These are phyloP conservation scores for Apocrypta bakeri DNA, from an alignment of 1,140 invertebrate species.

Conservation along the genomic window DNA sequence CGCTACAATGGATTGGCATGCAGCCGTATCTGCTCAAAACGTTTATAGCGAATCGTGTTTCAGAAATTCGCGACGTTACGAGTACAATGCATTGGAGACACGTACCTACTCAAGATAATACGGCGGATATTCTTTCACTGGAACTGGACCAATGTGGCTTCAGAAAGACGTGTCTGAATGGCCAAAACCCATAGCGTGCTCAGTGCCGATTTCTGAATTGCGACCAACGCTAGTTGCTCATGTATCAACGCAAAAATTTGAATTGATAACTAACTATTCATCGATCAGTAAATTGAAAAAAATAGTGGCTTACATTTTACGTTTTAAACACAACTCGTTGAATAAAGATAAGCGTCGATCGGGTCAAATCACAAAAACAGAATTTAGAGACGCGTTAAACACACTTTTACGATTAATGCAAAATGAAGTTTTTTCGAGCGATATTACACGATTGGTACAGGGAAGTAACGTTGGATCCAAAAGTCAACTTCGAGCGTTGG, in stretches of 20 bases:
- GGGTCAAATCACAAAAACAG: background rate
- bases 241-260: too few species aligned
- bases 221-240: too few species aligned
- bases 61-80: background rate
- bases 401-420: background rate
- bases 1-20: constrained; percentile 16
- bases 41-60: constrained; percentile 25
- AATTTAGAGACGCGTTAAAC: background rate
- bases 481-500: background rate
- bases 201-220: background rate
- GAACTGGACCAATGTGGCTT: background rate
- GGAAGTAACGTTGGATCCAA: background rate
- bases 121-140: background rate
- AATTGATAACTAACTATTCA: background rate
- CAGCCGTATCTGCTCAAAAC: background rate
- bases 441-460: background rate
- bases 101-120: background rate
- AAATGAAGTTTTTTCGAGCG: background rate
- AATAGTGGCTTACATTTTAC: background rate
- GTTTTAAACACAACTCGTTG: background rate
- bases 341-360: background rate
- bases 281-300: background rate
- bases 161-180: background rate
- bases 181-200: background rate
- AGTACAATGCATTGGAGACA: background rate